Base-by-base conservation (phyloP, 2,888 invertebrate genomes). In the Parasteatoda lunata region DNA sequence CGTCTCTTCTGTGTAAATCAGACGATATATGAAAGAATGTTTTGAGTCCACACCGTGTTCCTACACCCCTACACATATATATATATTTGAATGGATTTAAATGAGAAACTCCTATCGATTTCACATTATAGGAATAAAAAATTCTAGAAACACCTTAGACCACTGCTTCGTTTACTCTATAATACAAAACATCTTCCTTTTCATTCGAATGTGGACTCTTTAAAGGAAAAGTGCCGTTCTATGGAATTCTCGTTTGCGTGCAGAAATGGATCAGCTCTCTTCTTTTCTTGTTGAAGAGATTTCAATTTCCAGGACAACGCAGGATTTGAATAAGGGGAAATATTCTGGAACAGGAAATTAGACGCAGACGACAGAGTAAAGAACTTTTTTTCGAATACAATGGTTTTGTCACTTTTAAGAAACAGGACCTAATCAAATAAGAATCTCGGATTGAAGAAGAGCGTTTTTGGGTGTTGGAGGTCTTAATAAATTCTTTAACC, bases 291-390 rank as follows among this genome's bases (percentile, higher is more conserved):
- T 4, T 59, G n/a, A 59, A 59, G 59, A 11, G 11, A 59, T 59
- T 59, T 59, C 59, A n/a, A 13, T 59, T 59, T 59, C 9, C 59
- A 59, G 8, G 30, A 59, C 59, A 59, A n/a, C 5, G n/a, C 4
- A 9, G 59, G 9, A 59, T 59, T 59, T 59, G 59, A 59, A 59
- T 59, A 59, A 59, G n/a, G 59, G n/a, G 59, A 59, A 30, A 59
- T 59, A 13, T 59, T 59, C 59, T 59, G 59, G 30, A 59, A 59
- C 59, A n/a, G n/a, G 59, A 59, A 59, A 59, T 59, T 59, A 59
- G n/a, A 59, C 9, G 59, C 9, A 59, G 59, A 59, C 59, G 59
- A 13, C n/a, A 59, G 59, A 3, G 59, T 9, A 59, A 13, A 59
- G 5, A 7, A 59, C n/a, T 59, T 59, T 59, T 54, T 59, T 59